Percentiles rank a stretch among this genome's conserved stretches.
Conservation (phyloP, 2,113 vertebrate genomes). For the Orycteropus afer region DNA sequence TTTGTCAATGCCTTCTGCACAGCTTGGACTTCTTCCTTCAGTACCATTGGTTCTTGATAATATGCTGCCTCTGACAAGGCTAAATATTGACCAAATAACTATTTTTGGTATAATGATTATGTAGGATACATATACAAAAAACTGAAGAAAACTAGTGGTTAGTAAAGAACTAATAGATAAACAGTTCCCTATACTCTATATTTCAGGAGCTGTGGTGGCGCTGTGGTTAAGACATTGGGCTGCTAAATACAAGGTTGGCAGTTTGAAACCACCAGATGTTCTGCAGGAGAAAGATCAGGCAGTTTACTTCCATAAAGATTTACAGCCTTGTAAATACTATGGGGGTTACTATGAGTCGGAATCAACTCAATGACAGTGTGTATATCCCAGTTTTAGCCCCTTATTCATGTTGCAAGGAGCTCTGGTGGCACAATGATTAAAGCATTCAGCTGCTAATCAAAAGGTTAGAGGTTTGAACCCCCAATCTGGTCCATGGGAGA, state of each 20-base stretch:
- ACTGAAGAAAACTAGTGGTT: background rate
- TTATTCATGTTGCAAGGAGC: no score
- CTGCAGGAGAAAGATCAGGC: background rate
- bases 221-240: background rate
- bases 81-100: no score
- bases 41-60: background rate
- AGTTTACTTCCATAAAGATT: background rate
- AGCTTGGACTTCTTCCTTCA: background rate
- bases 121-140: background rate
- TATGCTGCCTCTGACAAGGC: no score
- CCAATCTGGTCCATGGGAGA: no score
- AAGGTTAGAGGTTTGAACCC: no score
- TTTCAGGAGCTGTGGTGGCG: background rate
- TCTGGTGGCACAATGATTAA: no score
- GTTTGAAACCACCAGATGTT: background rate
- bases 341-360: no score
- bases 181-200: background rate
- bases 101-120: no score
- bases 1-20: background rate
- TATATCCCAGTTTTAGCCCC: no score
- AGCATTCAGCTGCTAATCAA: no score
- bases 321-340: background rate
- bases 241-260: background rate
- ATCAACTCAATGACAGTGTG: no score
- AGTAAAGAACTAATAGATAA: background rate